Evolutionary conservation across 2,797 vertebrate genomes (phyloP).

Genomic region (Gadopsis marmoratus): DNA sequence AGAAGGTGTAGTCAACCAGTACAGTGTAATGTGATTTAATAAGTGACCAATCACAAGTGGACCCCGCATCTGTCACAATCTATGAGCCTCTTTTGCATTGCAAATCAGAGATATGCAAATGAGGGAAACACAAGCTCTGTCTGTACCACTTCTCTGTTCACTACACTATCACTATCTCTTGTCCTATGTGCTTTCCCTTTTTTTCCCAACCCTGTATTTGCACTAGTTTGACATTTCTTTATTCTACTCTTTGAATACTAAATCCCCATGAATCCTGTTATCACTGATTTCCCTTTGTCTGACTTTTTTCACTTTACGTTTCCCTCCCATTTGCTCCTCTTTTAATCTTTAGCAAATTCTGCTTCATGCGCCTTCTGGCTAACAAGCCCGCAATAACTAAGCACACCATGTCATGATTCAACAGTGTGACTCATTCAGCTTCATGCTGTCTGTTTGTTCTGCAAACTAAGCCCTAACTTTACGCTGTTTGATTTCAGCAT

Average conservation of each 20-base stretch:
- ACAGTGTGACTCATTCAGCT: constrained; percentile 51
- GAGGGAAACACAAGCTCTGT: constrained; percentile 18
- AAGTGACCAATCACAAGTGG: constrained; percentile 50
- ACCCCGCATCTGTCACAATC: constrained; percentile 47
- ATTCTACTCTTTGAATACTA: constrained; percentile 9
- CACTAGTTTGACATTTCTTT: constrained; percentile 8
- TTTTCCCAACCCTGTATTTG: constrained; percentile 11
- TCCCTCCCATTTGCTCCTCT: neutral
- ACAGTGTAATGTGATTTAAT: constrained; percentile 35
- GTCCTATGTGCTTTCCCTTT: constrained; percentile 26
- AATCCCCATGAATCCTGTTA: constrained; percentile 5
- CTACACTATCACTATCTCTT: constrained; percentile 14
- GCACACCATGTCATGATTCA: constrained; percentile 30
- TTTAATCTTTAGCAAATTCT: neutral
- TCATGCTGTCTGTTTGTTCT: constrained; percentile 46
- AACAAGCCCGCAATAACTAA: neutral
- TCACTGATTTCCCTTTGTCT: neutral
- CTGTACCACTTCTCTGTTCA: constrained; percentile 23
- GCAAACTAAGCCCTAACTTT: constrained; percentile 49
- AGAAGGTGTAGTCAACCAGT: constrained; percentile 29
- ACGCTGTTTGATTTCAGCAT: constrained; percentile 35
- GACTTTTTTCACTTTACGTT: neutral
- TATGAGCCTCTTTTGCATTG: constrained; percentile 69
- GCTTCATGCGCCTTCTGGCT: neutral
- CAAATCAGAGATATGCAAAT: constrained; percentile 78